Conservation (phyloP, 2,888 invertebrate species). For the Eucera pruinosa region DNA sequence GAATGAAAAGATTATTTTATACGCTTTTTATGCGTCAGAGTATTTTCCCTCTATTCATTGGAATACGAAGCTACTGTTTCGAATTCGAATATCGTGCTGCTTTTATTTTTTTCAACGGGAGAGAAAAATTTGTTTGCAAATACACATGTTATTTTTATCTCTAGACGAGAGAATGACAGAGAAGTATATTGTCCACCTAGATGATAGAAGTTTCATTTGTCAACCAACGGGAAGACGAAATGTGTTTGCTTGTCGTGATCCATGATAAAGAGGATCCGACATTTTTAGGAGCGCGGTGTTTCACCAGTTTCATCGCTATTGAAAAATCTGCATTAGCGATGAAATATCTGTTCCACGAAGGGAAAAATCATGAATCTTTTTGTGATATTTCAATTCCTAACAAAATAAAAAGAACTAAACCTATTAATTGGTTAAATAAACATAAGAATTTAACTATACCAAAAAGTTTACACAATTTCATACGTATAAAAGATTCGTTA, state of each 20-base stretch:
- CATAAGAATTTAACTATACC: too few relatives aligned
- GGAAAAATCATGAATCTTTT: too few relatives aligned
- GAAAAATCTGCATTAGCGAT: too few relatives aligned
- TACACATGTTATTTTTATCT: background rate
- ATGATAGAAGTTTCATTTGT: constrained; percentile 21
- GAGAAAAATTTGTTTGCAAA: constrained; percentile 3
- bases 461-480: too few relatives aligned
- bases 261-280: constrained; percentile 5
- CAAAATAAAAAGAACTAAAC: too few relatives aligned
- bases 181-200: background rate
- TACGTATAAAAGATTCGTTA: too few relatives aligned
- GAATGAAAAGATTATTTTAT: background rate
- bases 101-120: background rate
- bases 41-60: constrained; percentile 2
- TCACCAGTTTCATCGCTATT: background rate
- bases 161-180: background rate
- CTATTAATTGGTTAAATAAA: too few relatives aligned
- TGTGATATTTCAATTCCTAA: too few relatives aligned
- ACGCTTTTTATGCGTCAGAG: background rate
- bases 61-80: background rate
- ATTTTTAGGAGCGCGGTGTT: background rate
- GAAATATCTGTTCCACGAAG: too few relatives aligned
- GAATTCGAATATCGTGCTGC: background rate
- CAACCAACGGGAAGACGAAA: constrained; percentile 1
- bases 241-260: constrained; percentile 8